Evolutionary conservation across 37 sponge, comb jelly and placozoan species (phyloP).

Genomic region (Chondrilla cf. caribensis): DNA sequence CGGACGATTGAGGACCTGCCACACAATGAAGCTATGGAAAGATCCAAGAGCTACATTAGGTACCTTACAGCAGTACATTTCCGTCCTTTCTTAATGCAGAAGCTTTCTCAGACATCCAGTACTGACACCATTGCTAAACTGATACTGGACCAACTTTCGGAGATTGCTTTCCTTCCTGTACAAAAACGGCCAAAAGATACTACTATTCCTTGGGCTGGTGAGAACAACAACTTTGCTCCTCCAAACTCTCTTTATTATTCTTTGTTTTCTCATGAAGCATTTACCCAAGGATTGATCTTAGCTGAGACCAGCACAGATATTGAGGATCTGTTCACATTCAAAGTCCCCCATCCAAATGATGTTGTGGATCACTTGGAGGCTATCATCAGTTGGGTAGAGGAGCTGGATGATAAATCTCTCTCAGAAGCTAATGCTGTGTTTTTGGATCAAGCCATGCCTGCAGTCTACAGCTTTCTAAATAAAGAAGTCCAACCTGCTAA

Average conservation of each 20-base stretch:
- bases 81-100: neutral
- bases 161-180: constrained; percentile 36
- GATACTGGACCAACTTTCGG: neutral
- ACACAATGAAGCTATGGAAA: constrained; percentile 8
- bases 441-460: neutral
- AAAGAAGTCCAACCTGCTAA: neutral
- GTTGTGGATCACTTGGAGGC: constrained; percentile 19
- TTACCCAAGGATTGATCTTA: constrained; percentile 17
- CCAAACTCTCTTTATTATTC: constrained; percentile 23
- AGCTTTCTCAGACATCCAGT: neutral
- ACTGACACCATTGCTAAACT: neutral
- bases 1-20: neutral
- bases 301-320: neutral
- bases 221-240: neutral
- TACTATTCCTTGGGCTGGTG: constrained; percentile 43
- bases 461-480: constrained; percentile 27
- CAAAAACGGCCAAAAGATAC: constrained; percentile 6
- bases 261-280: neutral
- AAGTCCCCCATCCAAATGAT: neutral
- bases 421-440: neutral
- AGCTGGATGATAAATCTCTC: neutral
- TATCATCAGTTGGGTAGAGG: constrained; percentile 4
- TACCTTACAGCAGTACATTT: constrained; percentile 15
- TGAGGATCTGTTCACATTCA: neutral
- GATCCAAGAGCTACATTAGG: constrained; percentile 11